Percentiles rank a stretch among this genome's conserved stretches.
Evolutionary conservation across 1,140 invertebrate genomes (phyloP).

Genomic region (Paracyclopina nana): DNA sequence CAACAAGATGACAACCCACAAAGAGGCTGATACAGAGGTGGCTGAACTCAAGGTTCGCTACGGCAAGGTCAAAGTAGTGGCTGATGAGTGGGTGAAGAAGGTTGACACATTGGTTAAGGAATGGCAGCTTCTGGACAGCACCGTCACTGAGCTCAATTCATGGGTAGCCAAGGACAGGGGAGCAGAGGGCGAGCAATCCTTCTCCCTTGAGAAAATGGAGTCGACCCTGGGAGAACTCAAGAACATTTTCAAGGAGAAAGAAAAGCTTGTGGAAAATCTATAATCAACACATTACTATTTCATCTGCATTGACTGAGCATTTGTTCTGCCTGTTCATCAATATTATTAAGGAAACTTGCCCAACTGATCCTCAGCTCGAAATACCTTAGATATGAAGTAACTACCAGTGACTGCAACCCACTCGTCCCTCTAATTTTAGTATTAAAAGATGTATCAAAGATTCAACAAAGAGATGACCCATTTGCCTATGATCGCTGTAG

Average conservation of each 20-base stretch:
- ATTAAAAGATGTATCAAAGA: too few species aligned
- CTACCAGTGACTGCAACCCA: too few species aligned
- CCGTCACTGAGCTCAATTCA: slow-evolving; percentile 14
- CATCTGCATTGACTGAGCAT: too few species aligned
- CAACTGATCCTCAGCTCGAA: too few species aligned
- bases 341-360: too few species aligned
- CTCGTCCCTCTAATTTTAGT: too few species aligned
- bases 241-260: slow-evolving; percentile 17
- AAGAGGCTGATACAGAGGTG: slow-evolving; percentile 15
- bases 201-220: slow-evolving; percentile 17
- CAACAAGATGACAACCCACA: slow-evolving; percentile 16
- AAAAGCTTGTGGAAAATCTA: slow-evolving; percentile 17
- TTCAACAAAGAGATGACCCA: too few species aligned
- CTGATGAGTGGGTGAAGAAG: slow-evolving; percentile 17
- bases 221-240: slow-evolving; percentile 17
- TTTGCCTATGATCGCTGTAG: too few species aligned
- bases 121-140: slow-evolving; percentile 15
- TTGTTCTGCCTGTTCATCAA: too few species aligned
- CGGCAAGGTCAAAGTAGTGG: slow-evolving; percentile 15
- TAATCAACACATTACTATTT: background rate
- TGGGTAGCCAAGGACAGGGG: slow-evolving; percentile 16
- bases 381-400: too few species aligned
- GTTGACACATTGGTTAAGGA: slow-evolving; percentile 16
- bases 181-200: slow-evolving; percentile 13
- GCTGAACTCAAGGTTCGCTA: slow-evolving; percentile 9